Conservation (phyloP, 2,797 vertebrate species). For the Propithecus perrieri region DNA sequence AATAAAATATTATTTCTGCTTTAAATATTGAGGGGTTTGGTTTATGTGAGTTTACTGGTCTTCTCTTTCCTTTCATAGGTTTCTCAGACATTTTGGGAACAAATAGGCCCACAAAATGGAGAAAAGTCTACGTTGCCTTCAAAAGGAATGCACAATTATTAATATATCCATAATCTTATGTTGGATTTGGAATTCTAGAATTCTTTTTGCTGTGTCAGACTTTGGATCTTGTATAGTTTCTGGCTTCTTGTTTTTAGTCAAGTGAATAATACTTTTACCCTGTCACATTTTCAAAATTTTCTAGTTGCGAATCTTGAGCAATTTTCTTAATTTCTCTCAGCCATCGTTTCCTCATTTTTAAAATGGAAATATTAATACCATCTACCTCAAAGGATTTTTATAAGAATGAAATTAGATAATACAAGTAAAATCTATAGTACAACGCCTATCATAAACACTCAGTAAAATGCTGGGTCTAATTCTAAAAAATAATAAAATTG, state of each 20-base stretch:
- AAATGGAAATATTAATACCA: neutral
- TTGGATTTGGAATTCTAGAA: neutral
- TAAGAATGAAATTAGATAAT: neutral
- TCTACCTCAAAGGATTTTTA: neutral
- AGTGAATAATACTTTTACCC: neutral
- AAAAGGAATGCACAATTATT: neutral
- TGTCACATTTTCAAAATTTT: neutral
- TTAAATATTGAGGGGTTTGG: neutral
- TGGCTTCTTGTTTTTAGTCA: neutral
- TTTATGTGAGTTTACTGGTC: neutral
- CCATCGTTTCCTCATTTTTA: neutral
- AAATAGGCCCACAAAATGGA: neutral
- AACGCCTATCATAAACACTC: neutral
- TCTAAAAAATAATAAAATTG: neutral
- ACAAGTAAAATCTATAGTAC: neutral
- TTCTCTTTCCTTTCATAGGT: neutral
- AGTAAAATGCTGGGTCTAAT: neutral
- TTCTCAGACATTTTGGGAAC: neutral
- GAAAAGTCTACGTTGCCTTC: neutral
- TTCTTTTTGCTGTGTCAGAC: too few relatives aligned
- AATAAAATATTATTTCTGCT: neutral
- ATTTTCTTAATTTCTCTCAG: neutral
- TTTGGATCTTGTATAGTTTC: neutral
- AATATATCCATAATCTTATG: neutral
- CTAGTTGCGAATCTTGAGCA: neutral